Base-by-base conservation (phyloP, 2,113 vertebrate genomes). In the Pomatorhinus ruficollis region DNA sequence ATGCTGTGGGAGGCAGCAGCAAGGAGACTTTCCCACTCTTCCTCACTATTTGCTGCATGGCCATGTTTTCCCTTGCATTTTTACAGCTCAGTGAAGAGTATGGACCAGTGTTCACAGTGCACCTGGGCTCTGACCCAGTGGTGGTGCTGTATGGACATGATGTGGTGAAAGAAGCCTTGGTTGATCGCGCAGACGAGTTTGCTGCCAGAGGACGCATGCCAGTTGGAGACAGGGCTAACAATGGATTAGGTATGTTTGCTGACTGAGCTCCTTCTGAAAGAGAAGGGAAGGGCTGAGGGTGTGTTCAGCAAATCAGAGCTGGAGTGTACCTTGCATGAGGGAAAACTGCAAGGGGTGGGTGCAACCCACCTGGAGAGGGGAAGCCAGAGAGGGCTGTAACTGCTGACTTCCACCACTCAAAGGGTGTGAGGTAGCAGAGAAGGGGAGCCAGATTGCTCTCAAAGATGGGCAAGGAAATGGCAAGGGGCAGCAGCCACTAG, bases 161-260 rank as follows among this genome's bases (percentile, higher is more conserved):
- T 12, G 96, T 28, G 3, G 92, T 98, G 52, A 98, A 97, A 75
- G 98, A 98, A 93, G 98, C 98, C 27, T 85, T 98, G 74, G 7
- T 97, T 11, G 97, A 98, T 42, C 72, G 39, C 0, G 97, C 56
- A 0, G 97, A 98, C 0, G 95, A 97, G 27, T 98, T 98, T 95
- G 89, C 97, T 88, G 49, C 91, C 77, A 98, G 98, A 93, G 97
- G 97, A 64, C 45, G 5, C 24, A 92, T 97, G 49, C 90, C 98
- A n/a, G 0, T 96, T 22, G 28, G 75, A 77, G 94, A 98, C 5
- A 96, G 28, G 87, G 2, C 71, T 63, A 95, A 84, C 64, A 83
- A 93, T 2, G 97, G 96, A 42, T 44, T 92, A 52, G 97, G 98
- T 98, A 96, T 14, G 88, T 94, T 53, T 89, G n/a, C 61, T 82